These are phyloP conservation scores for Sylvicapra grimmia DNA, from an alignment of 2,113 vertebrate genomes.

Conservation along the genomic window DNA sequence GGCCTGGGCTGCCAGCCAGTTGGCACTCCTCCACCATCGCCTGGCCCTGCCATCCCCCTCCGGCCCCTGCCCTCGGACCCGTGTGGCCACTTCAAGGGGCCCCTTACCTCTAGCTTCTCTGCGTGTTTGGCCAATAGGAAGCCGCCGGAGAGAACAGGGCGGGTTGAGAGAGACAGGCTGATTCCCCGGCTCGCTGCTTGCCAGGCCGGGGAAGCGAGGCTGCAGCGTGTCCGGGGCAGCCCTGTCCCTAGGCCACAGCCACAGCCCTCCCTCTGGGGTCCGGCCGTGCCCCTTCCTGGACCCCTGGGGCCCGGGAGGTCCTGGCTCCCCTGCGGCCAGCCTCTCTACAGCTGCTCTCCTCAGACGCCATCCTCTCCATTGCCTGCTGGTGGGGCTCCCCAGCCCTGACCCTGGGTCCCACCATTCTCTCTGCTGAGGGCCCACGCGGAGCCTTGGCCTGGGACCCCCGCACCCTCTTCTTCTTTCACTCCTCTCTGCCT, in stretches of 20 bases:
- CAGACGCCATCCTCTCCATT: not conserved
- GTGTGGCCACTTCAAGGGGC: not conserved
- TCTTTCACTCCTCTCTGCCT: not conserved
- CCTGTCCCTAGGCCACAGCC: rapidly evolving
- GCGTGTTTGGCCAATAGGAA: not conserved
- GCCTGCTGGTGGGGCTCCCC: no score
- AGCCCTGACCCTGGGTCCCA: not conserved
- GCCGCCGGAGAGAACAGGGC: not conserved
- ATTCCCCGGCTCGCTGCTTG: no score
- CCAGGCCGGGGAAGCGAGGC: rapidly evolving
- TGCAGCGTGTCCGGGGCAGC: rapidly evolving
- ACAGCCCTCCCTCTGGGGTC: not conserved
- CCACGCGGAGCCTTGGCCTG: not conserved
- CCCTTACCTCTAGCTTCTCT: not conserved
- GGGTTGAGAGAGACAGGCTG: rapidly evolving
- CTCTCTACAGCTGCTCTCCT: not conserved
- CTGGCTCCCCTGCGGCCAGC: rapidly evolving
- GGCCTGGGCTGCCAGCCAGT: not conserved
- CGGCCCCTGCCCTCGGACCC: not conserved
- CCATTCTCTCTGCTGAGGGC: not conserved
- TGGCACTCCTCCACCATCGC: rapidly evolving
- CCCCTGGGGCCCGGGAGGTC: no score
- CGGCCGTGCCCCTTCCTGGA: rapidly evolving
- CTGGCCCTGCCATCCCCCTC: rapidly evolving
- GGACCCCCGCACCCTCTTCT: not conserved